A percentile compares a stretch with the other conserved stretches of the same genome.
phyloP scores from a whole-genome alignment of 2,888 invertebrate genomes.

The Oscheius sp. region DNA sequence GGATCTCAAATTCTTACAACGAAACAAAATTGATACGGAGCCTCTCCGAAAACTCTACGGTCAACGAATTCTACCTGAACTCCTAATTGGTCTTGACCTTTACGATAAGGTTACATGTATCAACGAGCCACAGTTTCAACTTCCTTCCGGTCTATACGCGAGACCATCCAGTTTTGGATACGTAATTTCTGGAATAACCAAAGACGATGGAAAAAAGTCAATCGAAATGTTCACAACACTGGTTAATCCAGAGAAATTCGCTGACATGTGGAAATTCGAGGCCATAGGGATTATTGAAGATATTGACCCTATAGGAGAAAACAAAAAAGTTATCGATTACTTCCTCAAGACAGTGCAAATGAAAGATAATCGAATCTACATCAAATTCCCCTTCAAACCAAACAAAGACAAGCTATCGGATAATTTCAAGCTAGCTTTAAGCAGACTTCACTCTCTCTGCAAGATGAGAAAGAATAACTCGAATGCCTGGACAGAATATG shows the following conservation, averaged over 20 bases:
- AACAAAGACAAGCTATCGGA: background rate
- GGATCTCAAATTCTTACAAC: background rate
- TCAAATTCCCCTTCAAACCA: background rate
- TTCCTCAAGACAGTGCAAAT: background rate
- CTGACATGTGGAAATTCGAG: background rate
- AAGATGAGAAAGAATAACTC: background rate
- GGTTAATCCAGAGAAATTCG: background rate
- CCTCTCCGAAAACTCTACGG: background rate
- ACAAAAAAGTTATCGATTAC: background rate
- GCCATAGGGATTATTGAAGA: background rate
- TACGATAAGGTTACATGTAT: background rate
- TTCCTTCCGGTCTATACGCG: background rate
- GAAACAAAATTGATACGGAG: background rate
- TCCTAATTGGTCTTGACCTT: background rate
- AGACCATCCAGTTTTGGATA: conserved; percentile 12
- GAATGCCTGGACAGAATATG: conserved; percentile 22
- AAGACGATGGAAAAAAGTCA: too few species aligned
- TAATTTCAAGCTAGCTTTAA: conserved; percentile 13
- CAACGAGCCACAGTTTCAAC: background rate
- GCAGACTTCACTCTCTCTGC: background rate
- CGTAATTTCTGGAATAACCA: background rate
- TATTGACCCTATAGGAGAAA: background rate
- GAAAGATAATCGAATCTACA: background rate
- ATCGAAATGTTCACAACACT: background rate
- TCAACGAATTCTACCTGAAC: background rate